Conservation (phyloP, 2,888 invertebrate species). For the Adelognathus sp. region DNA sequence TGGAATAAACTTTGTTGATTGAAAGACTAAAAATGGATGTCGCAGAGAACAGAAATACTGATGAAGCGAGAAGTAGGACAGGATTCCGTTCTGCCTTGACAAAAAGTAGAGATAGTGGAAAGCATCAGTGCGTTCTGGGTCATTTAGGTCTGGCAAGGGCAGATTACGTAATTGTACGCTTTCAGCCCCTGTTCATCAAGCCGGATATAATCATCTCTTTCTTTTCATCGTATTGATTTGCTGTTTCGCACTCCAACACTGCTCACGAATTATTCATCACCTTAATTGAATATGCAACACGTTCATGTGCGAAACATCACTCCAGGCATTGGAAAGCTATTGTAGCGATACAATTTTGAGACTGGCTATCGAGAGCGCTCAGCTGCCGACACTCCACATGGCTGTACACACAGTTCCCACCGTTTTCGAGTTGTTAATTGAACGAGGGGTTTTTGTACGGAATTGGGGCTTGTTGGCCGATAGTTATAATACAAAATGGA, state of each 20-base stretch:
- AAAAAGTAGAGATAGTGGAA: not conserved
- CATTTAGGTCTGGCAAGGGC: not conserved
- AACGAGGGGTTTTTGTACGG: conserved; percentile 10
- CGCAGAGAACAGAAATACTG: not conserved
- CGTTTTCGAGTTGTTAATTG: conserved; percentile 10
- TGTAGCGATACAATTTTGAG: not conserved
- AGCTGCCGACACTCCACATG: not conserved
- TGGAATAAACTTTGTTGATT: conserved; percentile 12
- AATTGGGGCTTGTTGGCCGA: conserved; percentile 31
- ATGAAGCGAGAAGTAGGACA: not conserved
- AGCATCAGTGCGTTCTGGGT: not conserved
- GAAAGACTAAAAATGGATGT: not conserved
- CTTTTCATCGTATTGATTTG: not conserved
- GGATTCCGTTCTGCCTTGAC: not conserved
- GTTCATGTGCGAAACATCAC: not conserved
- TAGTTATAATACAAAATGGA: conserved; percentile 22
- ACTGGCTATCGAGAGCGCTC: conserved; percentile 1
- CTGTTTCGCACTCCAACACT: not conserved
- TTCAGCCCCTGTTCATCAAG: not conserved
- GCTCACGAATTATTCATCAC: not conserved
- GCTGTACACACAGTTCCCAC: not conserved
- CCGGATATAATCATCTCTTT: not conserved
- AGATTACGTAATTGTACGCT: not conserved
- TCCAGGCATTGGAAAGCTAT: not conserved
- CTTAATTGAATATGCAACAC: not conserved